phyloP scores from a whole-genome alignment of 2,888 invertebrate genomes.

The Catocala nupta region DNA sequence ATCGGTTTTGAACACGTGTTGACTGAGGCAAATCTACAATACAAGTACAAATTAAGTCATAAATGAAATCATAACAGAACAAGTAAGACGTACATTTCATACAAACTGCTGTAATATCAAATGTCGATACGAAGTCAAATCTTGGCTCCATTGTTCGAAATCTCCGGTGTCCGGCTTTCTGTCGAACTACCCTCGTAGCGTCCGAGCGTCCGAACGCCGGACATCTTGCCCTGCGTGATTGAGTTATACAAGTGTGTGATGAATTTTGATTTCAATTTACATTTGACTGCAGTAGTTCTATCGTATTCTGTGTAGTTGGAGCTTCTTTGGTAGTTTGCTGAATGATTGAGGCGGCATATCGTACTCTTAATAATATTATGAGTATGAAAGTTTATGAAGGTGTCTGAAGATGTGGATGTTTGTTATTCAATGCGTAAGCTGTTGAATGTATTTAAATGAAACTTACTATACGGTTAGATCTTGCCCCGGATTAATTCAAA shows the following conservation, averaged over 20 bases:
- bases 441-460: no score
- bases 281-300: conserved; percentile 39
- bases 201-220: conserved; percentile 12
- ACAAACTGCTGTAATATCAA: conserved; percentile 14
- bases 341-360: not conserved
- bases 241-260: conserved; percentile 61
- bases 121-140: conserved; percentile 43
- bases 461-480: no score
- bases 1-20: no score
- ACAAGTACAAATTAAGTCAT: no score
- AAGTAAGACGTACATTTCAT: not conserved
- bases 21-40: no score
- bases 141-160: conserved; percentile 38
- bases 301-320: conserved; percentile 37
- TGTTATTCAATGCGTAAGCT: no score
- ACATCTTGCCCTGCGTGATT: conserved; percentile 54
- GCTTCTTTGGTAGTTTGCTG: not conserved
- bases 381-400: no score
- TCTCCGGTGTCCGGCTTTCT: conserved; percentile 19
- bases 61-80: no score
- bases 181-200: conserved; percentile 3
- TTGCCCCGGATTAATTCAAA: no score
- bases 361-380: no score
- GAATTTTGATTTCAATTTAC: conserved; percentile 62
- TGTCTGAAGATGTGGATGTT: no score